Conservation (phyloP, 64 coral and sea anemone genomes). For the Catalaphyllia jardinei region DNA sequence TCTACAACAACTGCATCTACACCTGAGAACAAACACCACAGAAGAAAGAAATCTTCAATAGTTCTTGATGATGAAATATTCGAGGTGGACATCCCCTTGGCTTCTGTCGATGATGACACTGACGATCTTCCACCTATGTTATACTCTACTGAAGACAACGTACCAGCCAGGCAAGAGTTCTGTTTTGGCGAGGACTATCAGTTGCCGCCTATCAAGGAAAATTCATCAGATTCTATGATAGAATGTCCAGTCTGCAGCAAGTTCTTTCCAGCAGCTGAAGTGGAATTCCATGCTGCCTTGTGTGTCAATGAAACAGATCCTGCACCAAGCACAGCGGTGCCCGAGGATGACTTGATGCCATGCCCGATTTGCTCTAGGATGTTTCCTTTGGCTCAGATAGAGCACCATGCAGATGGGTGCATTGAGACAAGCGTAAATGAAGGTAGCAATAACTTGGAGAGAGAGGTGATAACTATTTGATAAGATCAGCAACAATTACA, state of each 20-base stretch:
- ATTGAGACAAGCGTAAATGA: conserved; percentile 10
- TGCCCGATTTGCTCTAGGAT: conserved; percentile 76
- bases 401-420: conserved; percentile 73
- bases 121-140: conserved; percentile 34
- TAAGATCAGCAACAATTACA: not conserved
- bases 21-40: not conserved
- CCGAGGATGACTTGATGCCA: conserved; percentile 18
- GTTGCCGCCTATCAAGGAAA: not conserved
- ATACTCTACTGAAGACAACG: not conserved
- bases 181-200: not conserved
- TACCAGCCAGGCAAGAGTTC: not conserved
- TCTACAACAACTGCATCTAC: not conserved
- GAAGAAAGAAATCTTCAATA: not conserved
- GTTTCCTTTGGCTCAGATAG: conserved; percentile 49
- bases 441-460: not conserved
- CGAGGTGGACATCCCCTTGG: not conserved
- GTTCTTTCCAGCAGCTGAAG: conserved; percentile 30
- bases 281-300: conserved; percentile 70
- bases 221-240: conserved; percentile 3
- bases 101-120: conserved; percentile 2
- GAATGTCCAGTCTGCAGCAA: conserved; percentile 73
- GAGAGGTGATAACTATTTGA: conserved; percentile 31
- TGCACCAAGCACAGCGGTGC: not conserved
- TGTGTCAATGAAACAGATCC: conserved; percentile 41
- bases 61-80: not conserved